Evolutionary conservation across 2,888 invertebrate species (phyloP).

Genomic region (Coenonympha arcania): DNA sequence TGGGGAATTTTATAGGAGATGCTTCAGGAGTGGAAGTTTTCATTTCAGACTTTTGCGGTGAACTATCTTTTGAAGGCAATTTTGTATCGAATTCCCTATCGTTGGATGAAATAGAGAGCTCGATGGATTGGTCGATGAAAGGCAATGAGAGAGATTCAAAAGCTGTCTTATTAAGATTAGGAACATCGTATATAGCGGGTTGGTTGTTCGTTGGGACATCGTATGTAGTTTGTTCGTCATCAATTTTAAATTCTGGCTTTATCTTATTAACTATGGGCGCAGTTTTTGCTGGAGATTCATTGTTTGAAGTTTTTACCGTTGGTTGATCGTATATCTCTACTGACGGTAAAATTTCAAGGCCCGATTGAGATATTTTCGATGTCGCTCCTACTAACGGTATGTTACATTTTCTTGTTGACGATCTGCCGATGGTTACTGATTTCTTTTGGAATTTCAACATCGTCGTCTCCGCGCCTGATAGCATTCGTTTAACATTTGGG

Average conservation of each 20-base stretch:
- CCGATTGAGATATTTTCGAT: constrained; percentile 69
- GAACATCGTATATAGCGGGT: constrained; percentile 66
- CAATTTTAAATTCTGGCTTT: constrained; percentile 56
- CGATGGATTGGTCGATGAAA: constrained; percentile 68
- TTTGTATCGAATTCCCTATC: constrained; percentile 70
- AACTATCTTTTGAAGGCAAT: constrained; percentile 58
- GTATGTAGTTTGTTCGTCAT: constrained; percentile 52
- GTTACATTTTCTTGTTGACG: constrained; percentile 58
- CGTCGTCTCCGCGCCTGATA: constrained; percentile 71
- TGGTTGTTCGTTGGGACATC: constrained; percentile 67
- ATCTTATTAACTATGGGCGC: constrained; percentile 31
- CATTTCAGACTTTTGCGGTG: constrained; percentile 48
- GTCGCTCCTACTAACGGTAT: constrained; percentile 69
- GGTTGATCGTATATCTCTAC: constrained; percentile 68
- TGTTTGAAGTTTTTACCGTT: constrained; percentile 42
- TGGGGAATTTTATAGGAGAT: constrained; percentile 50
- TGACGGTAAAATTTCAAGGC: constrained; percentile 61
- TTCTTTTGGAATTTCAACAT: constrained; percentile 64
- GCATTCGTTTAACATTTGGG: constrained; percentile 76
- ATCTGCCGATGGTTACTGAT: constrained; percentile 45
- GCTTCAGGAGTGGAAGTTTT: constrained; percentile 43
- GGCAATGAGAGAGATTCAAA: constrained; percentile 65
- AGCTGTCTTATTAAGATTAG: constrained; percentile 57
- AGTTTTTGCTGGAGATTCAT: constrained; percentile 39
- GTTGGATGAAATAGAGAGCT: constrained; percentile 64